Percentiles rank a stretch among this genome's conserved stretches.
phyloP scores from a whole-genome alignment of 2,113 vertebrate species.

The Brachypodius melanocephalos region DNA sequence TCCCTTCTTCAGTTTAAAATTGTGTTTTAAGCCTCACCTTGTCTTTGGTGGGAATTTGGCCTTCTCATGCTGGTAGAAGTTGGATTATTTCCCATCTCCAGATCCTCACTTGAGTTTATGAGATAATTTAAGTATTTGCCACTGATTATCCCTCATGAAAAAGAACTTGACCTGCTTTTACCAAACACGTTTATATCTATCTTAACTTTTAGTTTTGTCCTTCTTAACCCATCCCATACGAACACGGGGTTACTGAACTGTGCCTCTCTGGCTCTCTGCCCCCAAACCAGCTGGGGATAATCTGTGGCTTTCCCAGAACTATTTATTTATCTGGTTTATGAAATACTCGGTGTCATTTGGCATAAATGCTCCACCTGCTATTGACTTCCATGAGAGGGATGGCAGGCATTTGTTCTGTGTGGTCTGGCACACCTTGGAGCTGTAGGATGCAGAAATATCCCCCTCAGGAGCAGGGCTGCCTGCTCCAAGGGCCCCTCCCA shows the following conservation, averaged over 20 bases:
- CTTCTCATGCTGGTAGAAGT: background rate
- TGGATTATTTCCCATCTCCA: background rate
- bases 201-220: background rate
- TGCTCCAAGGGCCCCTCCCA: background rate
- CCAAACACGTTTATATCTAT: background rate
- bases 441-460: background rate
- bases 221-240: background rate
- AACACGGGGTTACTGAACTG: slow-evolving; percentile 45
- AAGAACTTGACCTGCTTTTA: slow-evolving; percentile 8
- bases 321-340: slow-evolving; percentile 11
- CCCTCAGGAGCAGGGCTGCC: background rate
- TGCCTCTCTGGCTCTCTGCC: slow-evolving; percentile 24
- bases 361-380: background rate
- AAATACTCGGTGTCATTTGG: background rate
- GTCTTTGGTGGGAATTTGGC: background rate
- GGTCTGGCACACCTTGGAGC: background rate
- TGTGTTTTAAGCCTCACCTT: background rate
- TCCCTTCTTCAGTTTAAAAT: background rate
- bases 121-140: slow-evolving; percentile 25
- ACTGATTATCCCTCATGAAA: background rate
- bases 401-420: background rate
- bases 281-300: slow-evolving; percentile 15
- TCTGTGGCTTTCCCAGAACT: slow-evolving; percentile 56
- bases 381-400: background rate
- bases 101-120: background rate